Conservation (phyloP, 2,888 invertebrate genomes). For the Calameuta filiformis region DNA sequence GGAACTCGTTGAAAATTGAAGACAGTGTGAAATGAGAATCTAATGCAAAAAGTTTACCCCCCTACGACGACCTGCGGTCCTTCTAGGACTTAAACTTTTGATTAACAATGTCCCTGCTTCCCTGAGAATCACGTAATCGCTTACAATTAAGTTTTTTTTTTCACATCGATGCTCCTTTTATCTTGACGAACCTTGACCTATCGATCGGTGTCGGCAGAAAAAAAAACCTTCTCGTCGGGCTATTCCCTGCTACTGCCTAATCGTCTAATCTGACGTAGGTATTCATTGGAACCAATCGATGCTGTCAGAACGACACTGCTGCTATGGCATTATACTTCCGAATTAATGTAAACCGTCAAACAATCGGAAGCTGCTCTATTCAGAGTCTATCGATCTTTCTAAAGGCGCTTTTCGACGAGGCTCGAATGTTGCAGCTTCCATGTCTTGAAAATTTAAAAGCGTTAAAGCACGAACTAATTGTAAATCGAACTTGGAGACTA, state of each 20-base stretch:
- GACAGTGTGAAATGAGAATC: not conserved
- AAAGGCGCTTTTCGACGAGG: not conserved
- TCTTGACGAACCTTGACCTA: not conserved
- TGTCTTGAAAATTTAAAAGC: not conserved
- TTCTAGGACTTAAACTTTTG: constrained; percentile 1
- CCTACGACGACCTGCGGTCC: not conserved
- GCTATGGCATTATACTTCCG: not conserved
- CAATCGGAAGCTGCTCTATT: not conserved
- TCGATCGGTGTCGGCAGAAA: not conserved
- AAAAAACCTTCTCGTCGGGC: not conserved
- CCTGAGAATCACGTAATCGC: not conserved
- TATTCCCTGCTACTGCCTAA: not conserved
- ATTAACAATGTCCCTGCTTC: not conserved
- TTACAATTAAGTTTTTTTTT: not conserved
- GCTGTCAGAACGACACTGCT: not conserved
- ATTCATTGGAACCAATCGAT: not conserved
- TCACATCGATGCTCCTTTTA: not conserved
- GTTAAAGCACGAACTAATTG: no score
- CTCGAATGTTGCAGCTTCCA: not conserved
- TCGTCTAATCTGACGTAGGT: not conserved
- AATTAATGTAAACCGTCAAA: not conserved
- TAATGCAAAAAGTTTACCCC: not conserved
- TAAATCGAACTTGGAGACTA: not conserved
- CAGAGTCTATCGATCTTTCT: not conserved
- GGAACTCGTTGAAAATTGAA: not conserved